These are phyloP conservation scores for Parnassius mnemosyne DNA, from an alignment of 2,888 invertebrate species.

Conservation along the genomic window DNA sequence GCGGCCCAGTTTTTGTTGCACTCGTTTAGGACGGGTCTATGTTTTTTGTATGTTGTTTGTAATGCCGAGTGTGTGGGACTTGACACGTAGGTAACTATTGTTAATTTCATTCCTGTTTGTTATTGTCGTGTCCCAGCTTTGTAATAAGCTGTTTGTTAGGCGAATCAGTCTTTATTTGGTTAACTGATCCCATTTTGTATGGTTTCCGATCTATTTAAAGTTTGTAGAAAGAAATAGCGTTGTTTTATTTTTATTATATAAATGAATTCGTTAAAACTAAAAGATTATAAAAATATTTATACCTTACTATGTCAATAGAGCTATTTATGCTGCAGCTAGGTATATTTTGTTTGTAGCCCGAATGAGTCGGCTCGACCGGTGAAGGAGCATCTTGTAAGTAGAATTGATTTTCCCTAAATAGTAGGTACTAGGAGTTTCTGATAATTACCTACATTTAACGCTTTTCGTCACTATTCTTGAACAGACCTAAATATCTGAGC, in stretches of 20 bases:
- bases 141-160: slow-evolving; percentile 41
- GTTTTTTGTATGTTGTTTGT: slow-evolving; percentile 75
- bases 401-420: too few species aligned
- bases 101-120: slow-evolving; percentile 69
- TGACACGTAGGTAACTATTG: slow-evolving; percentile 78
- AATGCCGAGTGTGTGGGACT: slow-evolving; percentile 78
- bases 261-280: background rate
- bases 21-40: slow-evolving; percentile 72
- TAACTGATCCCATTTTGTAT: slow-evolving; percentile 20
- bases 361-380: too few species aligned
- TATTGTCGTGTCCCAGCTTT: slow-evolving; percentile 59
- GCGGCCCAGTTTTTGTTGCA: slow-evolving; percentile 65
- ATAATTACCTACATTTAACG: too few species aligned
- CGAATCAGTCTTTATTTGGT: slow-evolving; percentile 43
- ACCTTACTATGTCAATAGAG: too few species aligned
- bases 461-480: too few species aligned
- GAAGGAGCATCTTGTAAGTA: too few species aligned
- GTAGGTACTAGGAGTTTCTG: too few species aligned
- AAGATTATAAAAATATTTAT: too few species aligned
- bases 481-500: too few species aligned
- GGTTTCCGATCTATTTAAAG: background rate
- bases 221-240: background rate
- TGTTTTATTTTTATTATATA: background rate
- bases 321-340: too few species aligned
- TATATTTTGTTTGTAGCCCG: too few species aligned